A percentile compares a stretch with the other conserved stretches of the same genome.
Evolutionary conservation across 2,113 vertebrate species (phyloP).

Genomic region (Oncorhynchus nerka): DNA sequence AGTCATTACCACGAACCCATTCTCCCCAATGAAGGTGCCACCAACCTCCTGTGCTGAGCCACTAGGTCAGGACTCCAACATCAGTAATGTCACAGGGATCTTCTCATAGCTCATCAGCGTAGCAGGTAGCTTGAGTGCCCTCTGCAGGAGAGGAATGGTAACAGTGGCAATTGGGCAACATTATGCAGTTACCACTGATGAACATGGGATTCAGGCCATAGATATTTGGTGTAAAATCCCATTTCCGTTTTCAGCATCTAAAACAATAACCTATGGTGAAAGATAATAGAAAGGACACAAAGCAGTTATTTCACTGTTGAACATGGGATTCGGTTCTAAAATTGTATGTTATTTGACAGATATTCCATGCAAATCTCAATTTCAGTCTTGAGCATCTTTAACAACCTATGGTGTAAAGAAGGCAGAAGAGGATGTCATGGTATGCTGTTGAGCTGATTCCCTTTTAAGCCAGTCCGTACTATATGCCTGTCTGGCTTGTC

Average conservation of each 20-base stretch:
- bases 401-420: too few relatives aligned
- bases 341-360: too few relatives aligned
- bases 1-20: too few relatives aligned
- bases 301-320: too few relatives aligned
- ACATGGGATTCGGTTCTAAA: too few relatives aligned
- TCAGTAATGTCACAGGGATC: background rate
- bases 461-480: background rate
- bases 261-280: background rate
- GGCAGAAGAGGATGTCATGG: background rate
- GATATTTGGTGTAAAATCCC: background rate
- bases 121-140: constrained; percentile 23
- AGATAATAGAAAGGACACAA: background rate
- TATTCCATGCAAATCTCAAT: too few relatives aligned
- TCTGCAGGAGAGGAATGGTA: constrained; percentile 42
- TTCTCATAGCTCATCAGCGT: background rate
- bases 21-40: too few relatives aligned
- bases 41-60: too few relatives aligned
- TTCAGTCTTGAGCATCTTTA: too few relatives aligned
- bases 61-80: background rate
- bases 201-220: background rate
- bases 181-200: background rate
- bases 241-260: background rate
- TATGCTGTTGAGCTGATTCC: background rate
- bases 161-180: background rate
- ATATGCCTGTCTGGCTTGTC: constrained; percentile 20